These are phyloP conservation scores for Gambelia wislizenii DNA, from an alignment of 2,797 vertebrate species.

Conservation along the genomic window DNA sequence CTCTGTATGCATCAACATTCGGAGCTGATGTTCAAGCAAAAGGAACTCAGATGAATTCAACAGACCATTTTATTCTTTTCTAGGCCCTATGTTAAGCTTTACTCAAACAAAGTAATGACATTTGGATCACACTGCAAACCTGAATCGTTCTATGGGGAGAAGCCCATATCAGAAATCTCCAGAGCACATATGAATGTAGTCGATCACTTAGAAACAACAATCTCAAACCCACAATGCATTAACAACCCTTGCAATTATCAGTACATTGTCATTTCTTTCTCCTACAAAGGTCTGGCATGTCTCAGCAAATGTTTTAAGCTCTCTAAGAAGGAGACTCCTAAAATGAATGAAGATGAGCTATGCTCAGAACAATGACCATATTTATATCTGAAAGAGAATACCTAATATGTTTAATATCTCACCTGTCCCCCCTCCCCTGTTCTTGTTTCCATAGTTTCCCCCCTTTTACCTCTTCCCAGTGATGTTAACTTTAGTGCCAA, in stretches of 20 bases:
- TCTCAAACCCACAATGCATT: constrained; percentile 41
- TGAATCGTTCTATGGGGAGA: constrained; percentile 40
- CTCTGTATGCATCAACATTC: constrained; percentile 54
- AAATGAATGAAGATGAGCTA: constrained; percentile 53
- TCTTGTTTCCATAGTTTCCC: constrained; percentile 22
- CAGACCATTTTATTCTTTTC: constrained; percentile 39
- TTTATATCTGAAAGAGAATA: constrained; percentile 43
- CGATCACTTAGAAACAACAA: neutral
- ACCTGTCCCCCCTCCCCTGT: constrained; percentile 27
- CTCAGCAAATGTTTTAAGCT: constrained; percentile 64
- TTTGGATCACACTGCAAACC: constrained; percentile 33
- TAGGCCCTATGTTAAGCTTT: constrained; percentile 48
- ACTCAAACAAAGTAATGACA: constrained; percentile 48
- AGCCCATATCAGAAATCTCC: constrained; percentile 25
- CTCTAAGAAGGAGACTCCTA: constrained; percentile 47
- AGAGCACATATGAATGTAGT: neutral
- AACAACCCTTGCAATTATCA: constrained; percentile 65
- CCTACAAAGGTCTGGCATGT: constrained; percentile 59
- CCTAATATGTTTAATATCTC: constrained; percentile 44
- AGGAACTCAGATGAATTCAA: constrained; percentile 51
- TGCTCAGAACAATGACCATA: constrained; percentile 41
- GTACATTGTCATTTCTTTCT: constrained; percentile 51
- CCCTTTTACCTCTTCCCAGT: constrained; percentile 42
- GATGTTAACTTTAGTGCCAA: constrained; percentile 1
- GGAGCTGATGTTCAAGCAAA: constrained; percentile 52